Base-by-base conservation (phyloP, 2,113 vertebrate species). In the Pelecanus crispus region DNA sequence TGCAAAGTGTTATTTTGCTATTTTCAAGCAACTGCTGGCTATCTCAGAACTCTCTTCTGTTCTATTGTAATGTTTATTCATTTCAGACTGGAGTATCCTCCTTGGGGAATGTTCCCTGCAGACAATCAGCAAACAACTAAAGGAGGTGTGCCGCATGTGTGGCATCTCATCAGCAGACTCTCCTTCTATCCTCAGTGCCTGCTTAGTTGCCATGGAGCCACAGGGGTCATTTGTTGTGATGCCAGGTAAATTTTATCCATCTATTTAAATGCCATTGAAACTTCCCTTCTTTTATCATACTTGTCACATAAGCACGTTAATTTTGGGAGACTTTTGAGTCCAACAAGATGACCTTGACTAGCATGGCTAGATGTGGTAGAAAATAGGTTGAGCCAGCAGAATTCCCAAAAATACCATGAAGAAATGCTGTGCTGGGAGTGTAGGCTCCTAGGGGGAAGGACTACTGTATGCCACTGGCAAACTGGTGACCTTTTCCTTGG, bases 161-260 rank as follows among this genome's bases (percentile, higher is more conserved):
- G 99, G 99, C 29, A 99, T 99, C 97, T 99, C 99, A 4, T 96
- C 99, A 2, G 98, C 98, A 8, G 99, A 99, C 97, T 99, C 99
- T 42, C 99, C 99, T 67, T 98, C 98, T 66, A 99, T 99, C 97
- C 99, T 99, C 94, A 99, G 99, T 97, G 99, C 99, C 98, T 99
- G 99, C 94, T 98, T 99, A 96, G 99, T 99, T 52, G 99, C 99
- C 97, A 99, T 99, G 99, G 99, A 99, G 98, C 99, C 99, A 16
- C 99, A 99, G 96, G 99, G 99, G 61, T 99, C 99, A 32, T 99
- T 99, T 6, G 99, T 99, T 71, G 98, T 99, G 90, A 99, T 99
- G 99, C 99, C 99, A 98, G 99, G 99, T 99, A 97, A 47, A 21
- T 85, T 47, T 80, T 50, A 38, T 34, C 71, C 72, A 65, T 2